Base-by-base conservation (phyloP, 2,113 vertebrate species). In the Rhinoptilus africanus region DNA sequence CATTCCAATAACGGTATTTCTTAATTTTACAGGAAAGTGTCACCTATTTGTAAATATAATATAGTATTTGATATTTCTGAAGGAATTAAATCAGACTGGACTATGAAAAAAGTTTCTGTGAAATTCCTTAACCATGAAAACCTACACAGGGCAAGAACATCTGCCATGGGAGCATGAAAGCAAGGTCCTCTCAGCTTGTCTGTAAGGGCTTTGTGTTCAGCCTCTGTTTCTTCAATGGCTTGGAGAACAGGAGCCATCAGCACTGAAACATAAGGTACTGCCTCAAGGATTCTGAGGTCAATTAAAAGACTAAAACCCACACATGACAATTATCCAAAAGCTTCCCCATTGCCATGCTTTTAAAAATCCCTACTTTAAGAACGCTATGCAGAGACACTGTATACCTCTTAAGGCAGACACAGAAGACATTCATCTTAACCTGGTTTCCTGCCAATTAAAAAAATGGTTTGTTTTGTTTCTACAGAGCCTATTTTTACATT, bases 91-190 rank as follows among this genome's bases (percentile, higher is more conserved):
- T 30, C 41, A 41, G 18, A 45, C 0, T 21, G 37, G 43, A 34
- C 21, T 22, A 39, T 14, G 68, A 4, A 43, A 6, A 26, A 63
- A n/a, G 24, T 76, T 59, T 26, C 39, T 43, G 14, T 39, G 20
- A 43, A 48, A 84, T 62, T 87, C 9, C 41, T 39, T 14, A 66
- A 48, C 20, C 1, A 1, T 21, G 30, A 71, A 74, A 79, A 28
- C 30, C 43, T 51, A 12, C 17, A 59, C 30, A n/a, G 20, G 22
- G 9, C 12, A 27, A 75, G 14, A 39, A 57, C 0, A 3, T 13
- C 18, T 50, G 18, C 32, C 43, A 30, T 0, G 3, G 35, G n/a
- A 64, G 24, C 14, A 35, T 0, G 20, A 73, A 23, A 78, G 19
- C 53, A 27, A 39, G 32, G 21, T 72, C 48, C 63, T 79, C 51